A percentile compares a stretch with the other conserved stretches of the same genome.
These are phyloP conservation scores for Elmis aenea DNA, from an alignment of 2,888 invertebrate genomes.

Conservation along the genomic window DNA sequence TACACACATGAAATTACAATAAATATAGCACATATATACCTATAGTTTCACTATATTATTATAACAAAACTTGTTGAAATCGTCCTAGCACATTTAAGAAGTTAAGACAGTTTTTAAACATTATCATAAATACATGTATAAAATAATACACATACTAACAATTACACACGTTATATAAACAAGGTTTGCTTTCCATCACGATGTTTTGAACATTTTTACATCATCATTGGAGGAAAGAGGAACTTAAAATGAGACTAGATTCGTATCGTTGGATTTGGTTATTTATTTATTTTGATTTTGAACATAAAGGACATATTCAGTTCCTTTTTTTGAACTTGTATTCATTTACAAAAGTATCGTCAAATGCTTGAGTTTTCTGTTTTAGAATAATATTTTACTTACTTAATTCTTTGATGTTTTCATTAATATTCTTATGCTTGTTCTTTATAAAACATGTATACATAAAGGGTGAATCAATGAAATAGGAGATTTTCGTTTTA, in stretches of 20 bases:
- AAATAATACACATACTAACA: conserved; percentile 28
- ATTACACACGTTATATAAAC: conserved; percentile 27
- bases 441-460: too few species aligned
- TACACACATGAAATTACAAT: conserved; percentile 40
- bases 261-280: conserved; percentile 3
- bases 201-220: conserved; percentile 3
- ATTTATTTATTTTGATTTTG: too few species aligned
- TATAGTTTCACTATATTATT: conserved; percentile 24
- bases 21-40: conserved; percentile 39
- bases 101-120: conserved; percentile 12
- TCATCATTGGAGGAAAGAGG: conserved; percentile 14
- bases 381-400: too few species aligned
- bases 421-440: too few species aligned
- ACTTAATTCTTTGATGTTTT: too few species aligned
- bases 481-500: too few species aligned
- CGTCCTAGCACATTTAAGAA: conserved; percentile 18
- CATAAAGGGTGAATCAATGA: too few species aligned
- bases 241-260: conserved; percentile 16
- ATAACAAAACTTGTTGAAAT: conserved; percentile 20
- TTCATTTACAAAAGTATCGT: too few species aligned
- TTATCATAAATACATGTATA: conserved; percentile 26
- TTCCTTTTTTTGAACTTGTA: too few species aligned
- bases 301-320: too few species aligned
- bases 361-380: too few species aligned
- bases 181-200: conserved; percentile 15